These are phyloP conservation scores for Caenorhabditis zanzibari DNA, from an alignment of 2,888 invertebrate genomes.

Conservation along the genomic window DNA sequence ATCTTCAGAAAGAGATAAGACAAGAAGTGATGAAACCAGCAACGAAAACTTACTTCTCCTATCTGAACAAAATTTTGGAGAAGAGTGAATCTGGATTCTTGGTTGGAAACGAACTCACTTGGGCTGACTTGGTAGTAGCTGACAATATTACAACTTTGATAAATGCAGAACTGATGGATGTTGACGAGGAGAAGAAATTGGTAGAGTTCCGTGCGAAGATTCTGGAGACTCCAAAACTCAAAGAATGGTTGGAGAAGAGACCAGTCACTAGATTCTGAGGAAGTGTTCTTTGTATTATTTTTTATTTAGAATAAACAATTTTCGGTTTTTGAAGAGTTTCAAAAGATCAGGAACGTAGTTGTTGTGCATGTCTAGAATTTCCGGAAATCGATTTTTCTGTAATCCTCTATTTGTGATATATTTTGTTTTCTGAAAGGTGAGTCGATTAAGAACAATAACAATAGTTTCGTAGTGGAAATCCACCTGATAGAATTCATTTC, in stretches of 20 bases:
- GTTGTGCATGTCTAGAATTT: too few species aligned
- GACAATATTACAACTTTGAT: constrained; percentile 44
- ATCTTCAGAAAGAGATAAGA: constrained; percentile 29
- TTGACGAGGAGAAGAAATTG: not conserved
- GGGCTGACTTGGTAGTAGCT: constrained; percentile 55
- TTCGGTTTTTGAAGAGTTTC: too few species aligned
- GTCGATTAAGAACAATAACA: not conserved
- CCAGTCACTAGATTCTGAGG: constrained; percentile 23
- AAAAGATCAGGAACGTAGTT: too few species aligned
- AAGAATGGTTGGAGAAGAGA: constrained; percentile 41
- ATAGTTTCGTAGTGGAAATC: constrained; percentile 1
- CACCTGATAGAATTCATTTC: constrained; percentile 4
- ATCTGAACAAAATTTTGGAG: constrained; percentile 31
- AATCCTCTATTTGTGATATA: not conserved
- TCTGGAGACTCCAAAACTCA: constrained; percentile 27
- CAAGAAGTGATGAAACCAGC: constrained; percentile 38
- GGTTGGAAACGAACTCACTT: constrained; percentile 48
- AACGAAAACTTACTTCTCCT: constrained; percentile 10
- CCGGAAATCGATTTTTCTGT: too few species aligned
- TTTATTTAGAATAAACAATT: not conserved
- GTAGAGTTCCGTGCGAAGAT: constrained; percentile 32
- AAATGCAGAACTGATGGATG: constrained; percentile 13
- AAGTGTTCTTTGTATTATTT: not conserved
- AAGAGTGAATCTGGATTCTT: constrained; percentile 47
- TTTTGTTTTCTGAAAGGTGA: not conserved